Base-by-base conservation (phyloP, 1,140 invertebrate genomes). In the Polypedilum pembai region DNA sequence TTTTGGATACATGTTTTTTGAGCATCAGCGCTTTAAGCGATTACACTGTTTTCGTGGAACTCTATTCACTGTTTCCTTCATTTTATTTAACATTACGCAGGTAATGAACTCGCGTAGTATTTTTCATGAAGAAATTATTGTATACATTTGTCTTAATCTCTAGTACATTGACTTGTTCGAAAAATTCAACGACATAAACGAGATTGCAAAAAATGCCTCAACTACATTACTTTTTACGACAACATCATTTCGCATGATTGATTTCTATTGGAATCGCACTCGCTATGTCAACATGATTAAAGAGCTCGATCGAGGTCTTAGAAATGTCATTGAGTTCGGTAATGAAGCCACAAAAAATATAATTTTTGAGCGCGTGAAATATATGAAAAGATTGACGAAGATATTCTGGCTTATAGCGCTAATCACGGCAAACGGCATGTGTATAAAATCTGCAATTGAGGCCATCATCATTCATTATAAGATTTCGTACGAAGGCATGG, bases 191-290 rank as follows among this genome's bases (percentile, higher is more conserved):
- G 20, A 69, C 17, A 18, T 69, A 2, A 21, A 69, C 20, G 65
- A 69, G 17, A 2, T 69, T 7, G 20, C 65, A 20, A 18, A 69
- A 20, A 69, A 69, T 69, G 65, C 65, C 17, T 18, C 65, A 5
- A 69, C 65, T 20, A 69, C 65, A 20, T 21, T 69, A 18, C 65
- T 69, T 0, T 69, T 69, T 18, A 21, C 20, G 8, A 69, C 65
- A 1, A 69, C 65, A 3, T 20, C 17, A 18, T 20, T 69, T 20
- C 65, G 65, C 17, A 69, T 69, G 65, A 21, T 69, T 69, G 20
- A 69, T 20, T 69, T 69, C 65, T 69, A 69, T 69, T 69, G 65
- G 65, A 69, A 69, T 69, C 65, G 65, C 0, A 69, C 10, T 7
- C 17, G 65, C 8, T 69, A 69, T 69, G 65, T 69, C 1, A 69